A percentile compares a stretch with the other conserved stretches of the same genome.
Evolutionary conservation across 1,140 invertebrate genomes (phyloP).

Genomic region (Saccostrea echinata): DNA sequence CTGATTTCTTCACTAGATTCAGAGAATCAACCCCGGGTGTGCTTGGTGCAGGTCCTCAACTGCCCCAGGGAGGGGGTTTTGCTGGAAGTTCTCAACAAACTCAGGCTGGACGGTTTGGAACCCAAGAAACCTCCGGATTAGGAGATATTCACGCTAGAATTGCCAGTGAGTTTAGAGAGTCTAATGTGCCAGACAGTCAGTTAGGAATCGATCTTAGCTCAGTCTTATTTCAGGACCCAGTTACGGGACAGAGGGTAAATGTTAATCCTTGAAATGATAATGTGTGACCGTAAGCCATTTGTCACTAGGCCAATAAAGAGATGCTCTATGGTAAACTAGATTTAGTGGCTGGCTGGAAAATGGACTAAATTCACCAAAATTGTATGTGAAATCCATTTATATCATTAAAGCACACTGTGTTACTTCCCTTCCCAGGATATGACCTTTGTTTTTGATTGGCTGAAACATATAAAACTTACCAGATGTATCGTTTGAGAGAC

Average conservation of each 20-base stretch:
- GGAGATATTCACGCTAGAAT: slow-evolving; percentile 15
- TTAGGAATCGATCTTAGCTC: slow-evolving; percentile 2
- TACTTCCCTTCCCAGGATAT: too few species aligned
- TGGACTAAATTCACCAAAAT: not conserved
- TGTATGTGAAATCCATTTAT: slow-evolving; percentile 2
- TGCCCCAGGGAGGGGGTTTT: not conserved
- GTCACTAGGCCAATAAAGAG: not conserved
- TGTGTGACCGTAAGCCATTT: not conserved
- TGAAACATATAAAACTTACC: too few species aligned
- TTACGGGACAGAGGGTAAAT: not conserved
- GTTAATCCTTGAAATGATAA: not conserved
- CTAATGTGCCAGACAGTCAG: not conserved
- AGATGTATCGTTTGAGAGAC: too few species aligned
- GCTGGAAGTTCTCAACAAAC: not conserved
- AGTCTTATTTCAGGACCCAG: not conserved
- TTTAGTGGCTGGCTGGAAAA: too few species aligned
- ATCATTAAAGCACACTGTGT: too few species aligned
- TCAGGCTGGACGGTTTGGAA: not conserved
- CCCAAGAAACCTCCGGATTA: not conserved
- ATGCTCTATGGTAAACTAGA: not conserved
- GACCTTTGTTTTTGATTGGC: too few species aligned
- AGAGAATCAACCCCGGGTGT: not conserved
- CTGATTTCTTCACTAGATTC: not conserved
- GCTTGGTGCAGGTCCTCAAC: not conserved
- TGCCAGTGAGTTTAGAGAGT: not conserved